Percentiles rank a stretch among this genome's conserved stretches.
Evolutionary conservation across 30 jellyfish, hydroid and myxozoan species (phyloP).

Genomic region (Chrysaora quinquecirrha): DNA sequence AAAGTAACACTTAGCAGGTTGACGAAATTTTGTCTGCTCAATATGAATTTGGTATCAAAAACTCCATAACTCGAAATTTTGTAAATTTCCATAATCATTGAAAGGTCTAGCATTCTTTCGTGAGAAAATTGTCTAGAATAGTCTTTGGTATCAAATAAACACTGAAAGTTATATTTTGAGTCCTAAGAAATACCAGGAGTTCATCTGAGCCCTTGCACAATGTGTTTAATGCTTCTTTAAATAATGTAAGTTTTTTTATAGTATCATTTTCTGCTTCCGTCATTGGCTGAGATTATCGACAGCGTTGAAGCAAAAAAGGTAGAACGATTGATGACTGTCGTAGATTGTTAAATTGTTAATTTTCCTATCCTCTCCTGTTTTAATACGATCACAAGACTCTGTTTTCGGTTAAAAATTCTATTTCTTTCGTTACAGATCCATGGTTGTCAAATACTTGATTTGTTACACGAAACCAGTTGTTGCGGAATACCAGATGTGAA

Average conservation of each 20-base stretch:
- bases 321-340: background rate
- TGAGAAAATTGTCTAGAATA: too few species aligned
- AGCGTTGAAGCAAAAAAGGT: constrained; percentile 81
- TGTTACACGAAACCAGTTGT: constrained; percentile 62
- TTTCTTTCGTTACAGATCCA: constrained; percentile 61
- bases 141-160: too few species aligned
- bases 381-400: background rate
- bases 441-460: constrained; percentile 89
- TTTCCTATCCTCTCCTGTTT: background rate
- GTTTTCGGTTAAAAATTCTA: background rate
- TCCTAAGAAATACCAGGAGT: too few species aligned
- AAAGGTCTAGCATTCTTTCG: too few species aligned
- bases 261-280: constrained; percentile 86
- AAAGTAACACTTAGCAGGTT: too few species aligned
- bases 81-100: too few species aligned
- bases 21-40: too few species aligned
- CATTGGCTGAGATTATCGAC: constrained; percentile 60
- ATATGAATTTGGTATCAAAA: too few species aligned
- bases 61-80: too few species aligned
- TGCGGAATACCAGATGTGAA: constrained; percentile 91
- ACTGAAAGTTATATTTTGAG: too few species aligned
- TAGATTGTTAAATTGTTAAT: background rate
- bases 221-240: background rate
- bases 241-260: constrained; percentile 11
- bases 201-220: too few species aligned